Evolutionary conservation across 2,797 vertebrate species (phyloP).

Genomic region (Petrocephalus sullivani): DNA sequence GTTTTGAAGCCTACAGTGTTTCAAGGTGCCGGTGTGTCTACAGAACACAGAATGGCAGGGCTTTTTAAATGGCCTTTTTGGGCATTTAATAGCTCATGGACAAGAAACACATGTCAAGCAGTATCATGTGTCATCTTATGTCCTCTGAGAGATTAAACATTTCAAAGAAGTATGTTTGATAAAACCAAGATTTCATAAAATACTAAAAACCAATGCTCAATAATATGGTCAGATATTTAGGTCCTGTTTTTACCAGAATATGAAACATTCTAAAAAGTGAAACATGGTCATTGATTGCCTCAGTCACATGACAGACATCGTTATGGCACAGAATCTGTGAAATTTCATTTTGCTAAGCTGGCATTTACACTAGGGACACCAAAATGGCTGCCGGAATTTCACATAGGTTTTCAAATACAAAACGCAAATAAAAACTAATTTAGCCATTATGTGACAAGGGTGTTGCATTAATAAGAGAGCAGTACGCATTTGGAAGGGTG

Average conservation of each 20-base stretch:
- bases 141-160: conserved; percentile 23
- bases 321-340: not conserved
- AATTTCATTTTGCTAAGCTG: not conserved
- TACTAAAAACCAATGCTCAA: conserved; percentile 14
- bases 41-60: not conserved
- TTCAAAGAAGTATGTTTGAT: conserved; percentile 21
- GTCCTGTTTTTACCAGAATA: conserved; percentile 13
- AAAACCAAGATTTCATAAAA: not conserved
- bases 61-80: not conserved
- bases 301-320: not conserved
- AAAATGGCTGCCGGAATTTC: not conserved
- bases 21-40: not conserved
- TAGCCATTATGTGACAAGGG: not conserved
- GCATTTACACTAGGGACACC: not conserved
- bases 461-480: not conserved
- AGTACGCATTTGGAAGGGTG: not conserved
- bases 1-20: not conserved
- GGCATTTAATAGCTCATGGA: not conserved
- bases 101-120: not conserved
- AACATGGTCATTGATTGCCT: not conserved
- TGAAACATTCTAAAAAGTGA: not conserved
- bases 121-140: not conserved
- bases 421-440: not conserved
- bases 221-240: conserved; percentile 5
- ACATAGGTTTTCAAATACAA: not conserved